Evolutionary conservation across 2,888 invertebrate genomes (phyloP).

Genomic region (Notodonta dromedarius): DNA sequence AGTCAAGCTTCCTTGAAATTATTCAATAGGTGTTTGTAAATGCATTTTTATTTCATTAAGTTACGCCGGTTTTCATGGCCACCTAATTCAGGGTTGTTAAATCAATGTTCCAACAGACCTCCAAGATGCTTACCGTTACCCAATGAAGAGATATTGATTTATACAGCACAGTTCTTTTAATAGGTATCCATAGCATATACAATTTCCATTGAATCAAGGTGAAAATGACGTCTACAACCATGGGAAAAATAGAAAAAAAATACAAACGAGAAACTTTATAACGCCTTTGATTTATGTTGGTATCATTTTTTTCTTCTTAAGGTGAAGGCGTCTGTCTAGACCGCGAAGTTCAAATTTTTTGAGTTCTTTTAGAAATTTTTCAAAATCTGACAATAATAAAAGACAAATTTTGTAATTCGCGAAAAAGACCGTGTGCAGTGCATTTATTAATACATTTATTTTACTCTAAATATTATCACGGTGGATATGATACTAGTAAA

Average conservation of each 20-base stretch:
- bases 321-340: too few relatives aligned
- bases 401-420: too few relatives aligned
- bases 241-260: neutral
- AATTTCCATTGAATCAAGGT: neutral
- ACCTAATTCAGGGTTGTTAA: neutral
- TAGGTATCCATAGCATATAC: neutral
- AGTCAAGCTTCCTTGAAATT: constrained; percentile 21
- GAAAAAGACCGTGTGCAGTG: too few relatives aligned
- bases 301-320: too few relatives aligned
- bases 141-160: constrained; percentile 1
- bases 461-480: too few relatives aligned
- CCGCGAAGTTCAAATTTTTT: too few relatives aligned
- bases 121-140: neutral
- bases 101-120: neutral
- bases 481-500: too few relatives aligned
- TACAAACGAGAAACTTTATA: neutral
- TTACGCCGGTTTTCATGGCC: neutral
- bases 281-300: too few relatives aligned
- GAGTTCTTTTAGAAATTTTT: too few relatives aligned
- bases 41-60: neutral
- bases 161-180: neutral
- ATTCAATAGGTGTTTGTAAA: constrained; percentile 14
- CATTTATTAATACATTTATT: too few relatives aligned
- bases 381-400: too few relatives aligned
- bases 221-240: neutral